Evolutionary conservation across 1,140 invertebrate genomes (phyloP), one percentile per base, ranked within the genome.

Genomic region (Odontomachus brunneus): DNA sequence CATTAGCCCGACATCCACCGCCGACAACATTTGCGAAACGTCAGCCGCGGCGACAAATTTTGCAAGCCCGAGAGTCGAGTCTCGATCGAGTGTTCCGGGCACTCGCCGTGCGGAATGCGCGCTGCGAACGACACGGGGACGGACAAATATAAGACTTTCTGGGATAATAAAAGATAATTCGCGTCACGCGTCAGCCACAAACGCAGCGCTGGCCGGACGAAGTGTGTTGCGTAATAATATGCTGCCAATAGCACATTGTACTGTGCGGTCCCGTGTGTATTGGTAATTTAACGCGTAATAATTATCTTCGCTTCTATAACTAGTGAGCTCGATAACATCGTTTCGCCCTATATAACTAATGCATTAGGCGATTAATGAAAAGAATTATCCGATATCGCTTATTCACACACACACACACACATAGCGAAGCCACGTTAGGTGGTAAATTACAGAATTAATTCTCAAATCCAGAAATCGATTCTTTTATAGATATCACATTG

Each of bases 1-100:
- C n/a, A 19, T 76, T 76, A 76, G 60, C 12, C 24, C 33, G 33
- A 66, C 33, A 15, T 17, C 29, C 44, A 63, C 12, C 15, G n/a
- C 9, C 22, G 26, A 33, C 72, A 62, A 33, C 14, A 75, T 75
- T 66, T 65, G 3, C 48, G 14, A 76, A 76, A 65, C 49, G 38
- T 76, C 73, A 65, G n/a, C 15, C 59, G 15, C 9, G 15, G n/a
- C 14, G 38, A 44, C 38, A 44, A 44, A 66, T 66, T 66, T 33
- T 7, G n/a, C 38, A 14, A 66, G 29, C 69, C 15, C 11, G 22
- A 9, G 22, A 19, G 29, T 53, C 48, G 2, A n/a, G 15, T 44
- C 9, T 44, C 3, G 7, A 44, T 44, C 19, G 15, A 44, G 29
- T 19, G 12, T 73, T 73, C 38, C 11, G 33, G 38, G 38, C 44